phyloP scores from a whole-genome alignment of 2,797 vertebrate genomes.

The Eospalax fontanierii region DNA sequence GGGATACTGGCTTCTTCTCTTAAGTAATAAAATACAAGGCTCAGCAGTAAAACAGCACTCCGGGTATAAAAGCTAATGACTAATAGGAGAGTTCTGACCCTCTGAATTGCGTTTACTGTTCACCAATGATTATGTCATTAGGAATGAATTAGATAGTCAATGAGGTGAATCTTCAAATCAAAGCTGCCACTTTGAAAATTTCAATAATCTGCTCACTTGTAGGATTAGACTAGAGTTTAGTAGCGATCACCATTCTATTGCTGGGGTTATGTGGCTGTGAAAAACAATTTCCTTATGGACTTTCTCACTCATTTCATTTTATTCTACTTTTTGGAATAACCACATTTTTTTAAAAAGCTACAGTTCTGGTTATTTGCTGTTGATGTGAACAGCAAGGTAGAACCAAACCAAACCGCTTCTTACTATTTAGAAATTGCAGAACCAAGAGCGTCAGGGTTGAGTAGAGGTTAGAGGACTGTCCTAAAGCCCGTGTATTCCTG shows the following conservation, averaged over 20 bases:
- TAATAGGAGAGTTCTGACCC: conserved; percentile 89
- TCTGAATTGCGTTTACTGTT: conserved; percentile 89
- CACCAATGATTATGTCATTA: conserved; percentile 90
- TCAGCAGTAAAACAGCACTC: conserved; percentile 77
- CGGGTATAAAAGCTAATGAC: conserved; percentile 87
- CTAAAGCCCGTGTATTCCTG: background rate
- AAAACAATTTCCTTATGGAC: conserved; percentile 73
- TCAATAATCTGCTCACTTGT: conserved; percentile 87
- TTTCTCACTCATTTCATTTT: background rate
- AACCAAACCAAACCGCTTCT: background rate
- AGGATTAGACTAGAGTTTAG: conserved; percentile 83
- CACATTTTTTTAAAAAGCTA: conserved; percentile 53
- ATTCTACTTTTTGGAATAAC: background rate
- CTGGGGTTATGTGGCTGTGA: conserved; percentile 72
- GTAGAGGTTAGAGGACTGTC: background rate
- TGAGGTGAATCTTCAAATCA: conserved; percentile 89
- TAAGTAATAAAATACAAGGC: conserved; percentile 79
- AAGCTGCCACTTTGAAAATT: conserved; percentile 86
- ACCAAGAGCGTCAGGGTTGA: background rate
- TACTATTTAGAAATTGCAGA: background rate
- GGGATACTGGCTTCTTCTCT: conserved; percentile 81
- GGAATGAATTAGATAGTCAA: conserved; percentile 89
- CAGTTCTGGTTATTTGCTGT: conserved; percentile 36
- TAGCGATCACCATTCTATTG: conserved; percentile 71
- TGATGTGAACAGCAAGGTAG: background rate